Evolutionary conservation across 2,888 invertebrate species (phyloP).

Genomic region (Pristionchus mayeri): DNA sequence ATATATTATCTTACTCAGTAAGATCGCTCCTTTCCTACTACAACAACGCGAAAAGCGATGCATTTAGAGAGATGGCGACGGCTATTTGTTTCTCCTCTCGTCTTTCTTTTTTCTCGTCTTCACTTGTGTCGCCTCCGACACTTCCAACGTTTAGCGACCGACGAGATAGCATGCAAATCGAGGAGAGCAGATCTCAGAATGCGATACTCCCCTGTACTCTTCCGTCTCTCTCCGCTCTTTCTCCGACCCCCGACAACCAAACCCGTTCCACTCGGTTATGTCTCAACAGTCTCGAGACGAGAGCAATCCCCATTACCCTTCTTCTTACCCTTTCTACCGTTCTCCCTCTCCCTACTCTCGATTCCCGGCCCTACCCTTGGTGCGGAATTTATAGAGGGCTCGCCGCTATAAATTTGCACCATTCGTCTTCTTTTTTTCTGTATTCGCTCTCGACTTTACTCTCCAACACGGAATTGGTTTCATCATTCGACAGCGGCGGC

Average conservation of each 20-base stretch:
- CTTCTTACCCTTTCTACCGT: not conserved
- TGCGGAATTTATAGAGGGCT: not conserved
- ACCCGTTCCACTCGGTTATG: slow-evolving; percentile 40
- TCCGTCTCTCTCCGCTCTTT: not conserved
- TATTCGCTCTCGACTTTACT: not conserved
- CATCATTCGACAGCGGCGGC: no score
- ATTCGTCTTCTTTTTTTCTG: not conserved
- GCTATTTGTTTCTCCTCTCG: slow-evolving; percentile 24
- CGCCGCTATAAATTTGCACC: slow-evolving; percentile 3
- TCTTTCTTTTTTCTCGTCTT: not conserved
- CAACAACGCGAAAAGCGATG: not conserved
- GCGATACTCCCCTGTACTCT: slow-evolving; percentile 29
- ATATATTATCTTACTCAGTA: no score
- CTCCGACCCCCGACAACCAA: not conserved
- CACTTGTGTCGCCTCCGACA: not conserved
- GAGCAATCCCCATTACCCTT: slow-evolving; percentile 19
- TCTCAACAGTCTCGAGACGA: slow-evolving; percentile 25
- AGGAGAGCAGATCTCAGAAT: not conserved
- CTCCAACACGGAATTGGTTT: no score
- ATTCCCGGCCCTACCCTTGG: not conserved
- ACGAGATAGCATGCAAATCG: not conserved
- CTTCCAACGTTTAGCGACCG: slow-evolving; percentile 6
- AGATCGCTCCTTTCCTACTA: no score
- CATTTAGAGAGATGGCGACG: slow-evolving; percentile 16
- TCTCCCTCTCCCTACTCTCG: not conserved